These are phyloP conservation scores for Melieria crassipennis DNA, from an alignment of 2,888 invertebrate genomes.

Conservation along the genomic window DNA sequence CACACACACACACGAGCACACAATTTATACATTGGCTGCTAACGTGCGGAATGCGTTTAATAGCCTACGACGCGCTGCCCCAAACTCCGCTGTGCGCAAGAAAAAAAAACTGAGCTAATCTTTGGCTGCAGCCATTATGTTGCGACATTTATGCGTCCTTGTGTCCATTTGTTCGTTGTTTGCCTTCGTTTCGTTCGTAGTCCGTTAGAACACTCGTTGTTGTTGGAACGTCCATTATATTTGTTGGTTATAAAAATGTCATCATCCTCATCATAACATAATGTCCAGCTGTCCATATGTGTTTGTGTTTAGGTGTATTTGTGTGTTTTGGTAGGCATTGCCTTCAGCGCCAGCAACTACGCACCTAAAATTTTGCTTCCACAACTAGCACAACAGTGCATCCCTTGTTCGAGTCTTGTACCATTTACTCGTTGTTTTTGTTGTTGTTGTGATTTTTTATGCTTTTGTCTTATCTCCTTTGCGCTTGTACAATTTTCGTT, in stretches of 20 bases:
- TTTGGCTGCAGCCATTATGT: neutral
- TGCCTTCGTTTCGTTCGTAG: neutral
- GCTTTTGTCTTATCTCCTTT: constrained; percentile 8
- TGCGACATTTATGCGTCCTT: constrained; percentile 20
- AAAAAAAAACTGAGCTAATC: neutral
- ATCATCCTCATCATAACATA: constrained; percentile 35
- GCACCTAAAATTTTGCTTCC: no score
- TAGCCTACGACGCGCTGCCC: no score
- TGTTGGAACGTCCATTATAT: neutral
- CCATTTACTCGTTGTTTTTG: neutral
- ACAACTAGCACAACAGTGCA: no score
- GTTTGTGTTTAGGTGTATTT: no score
- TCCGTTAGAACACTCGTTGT: no score
- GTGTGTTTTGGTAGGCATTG: neutral
- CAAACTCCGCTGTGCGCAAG: neutral
- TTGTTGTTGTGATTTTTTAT: constrained; percentile 2
- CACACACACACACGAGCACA: neutral
- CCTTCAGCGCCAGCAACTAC: no score
- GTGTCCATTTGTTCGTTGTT: constrained; percentile 6
- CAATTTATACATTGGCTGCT: neutral
- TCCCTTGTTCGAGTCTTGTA: no score
- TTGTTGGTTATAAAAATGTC: constrained; percentile 38
- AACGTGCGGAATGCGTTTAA: no score
- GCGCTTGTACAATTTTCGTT: constrained; percentile 14
- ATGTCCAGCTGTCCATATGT: neutral